Base-by-base conservation (phyloP, 2,113 vertebrate species). In the Salvelinus namaycush region DNA sequence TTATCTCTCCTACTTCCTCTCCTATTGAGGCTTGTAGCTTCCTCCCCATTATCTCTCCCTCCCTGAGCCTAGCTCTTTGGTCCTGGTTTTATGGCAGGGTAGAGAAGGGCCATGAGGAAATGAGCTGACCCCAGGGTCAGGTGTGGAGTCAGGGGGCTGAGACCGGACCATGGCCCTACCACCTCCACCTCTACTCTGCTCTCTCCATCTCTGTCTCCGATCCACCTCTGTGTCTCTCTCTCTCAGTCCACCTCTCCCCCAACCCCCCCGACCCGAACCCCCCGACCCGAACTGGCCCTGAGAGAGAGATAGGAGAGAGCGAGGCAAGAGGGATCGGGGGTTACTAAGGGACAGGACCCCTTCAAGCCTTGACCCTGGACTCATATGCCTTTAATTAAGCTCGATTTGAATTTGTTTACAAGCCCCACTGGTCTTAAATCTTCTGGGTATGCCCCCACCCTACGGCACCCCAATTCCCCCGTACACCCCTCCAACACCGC, bases 31-130 rank as follows among this genome's bases (percentile, higher is more conserved):
- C 39, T 44, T 11, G 8, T 9, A 9, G 39, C 39, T 44, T 44
- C 86, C 77, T 87, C 80, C 88, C 86, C 76, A 92, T 91, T 92
- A 92, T 92, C 90, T 91, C 82, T 83, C 73, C 81, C 89, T 90
- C 86, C 85, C 82, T 76, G 76, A 79, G 83, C 86, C 76, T 73
- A 81, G 80, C 80, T 72, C 79, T 89, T 92, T 89, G 89, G 86
- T 90, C 83, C 84, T 76, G 79, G 77, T 90, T 94, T 94, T 94
- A 94, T 93, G 83, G 83, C 87, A 86, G 92, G 93, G 90, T 93
- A 92, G 88, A 29, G 83, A 91, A 93, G 91, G 93, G 92, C 86
- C 91, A 93, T 81, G 83, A 93, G 94, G 94, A 94, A 94, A 94
- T 94, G 92, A 94, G 92, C 79, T 92, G 93, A 94, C 93, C 94